These are phyloP conservation scores for Coluber constrictor DNA, from an alignment of 2,797 vertebrate species.

Conservation along the genomic window DNA sequence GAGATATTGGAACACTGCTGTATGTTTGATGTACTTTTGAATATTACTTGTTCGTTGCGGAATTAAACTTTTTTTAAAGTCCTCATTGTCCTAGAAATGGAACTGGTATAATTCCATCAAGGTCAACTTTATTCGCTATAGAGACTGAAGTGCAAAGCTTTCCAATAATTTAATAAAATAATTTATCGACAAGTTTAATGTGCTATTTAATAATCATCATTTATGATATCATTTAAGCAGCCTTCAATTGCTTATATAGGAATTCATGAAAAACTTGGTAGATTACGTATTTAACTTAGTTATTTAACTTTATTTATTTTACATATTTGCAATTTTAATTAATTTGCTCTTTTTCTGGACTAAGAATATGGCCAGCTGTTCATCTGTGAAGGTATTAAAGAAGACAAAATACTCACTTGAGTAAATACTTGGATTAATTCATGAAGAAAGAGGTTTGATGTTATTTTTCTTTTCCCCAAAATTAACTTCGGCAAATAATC, in stretches of 20 bases:
- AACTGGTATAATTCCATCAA: neutral
- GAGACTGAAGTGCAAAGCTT: neutral
- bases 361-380: neutral
- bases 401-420: neutral
- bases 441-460: neutral
- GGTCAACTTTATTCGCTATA: neutral
- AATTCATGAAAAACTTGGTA: neutral
- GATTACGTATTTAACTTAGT: neutral
- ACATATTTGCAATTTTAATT: neutral
- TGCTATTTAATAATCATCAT: too few relatives aligned
- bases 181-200: neutral
- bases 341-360: neutral
- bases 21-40: neutral
- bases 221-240: neutral
- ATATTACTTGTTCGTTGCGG: neutral
- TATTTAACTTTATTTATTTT: neutral
- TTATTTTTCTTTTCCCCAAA: neutral
- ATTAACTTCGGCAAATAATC: neutral
- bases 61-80: neutral
- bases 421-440: neutral
- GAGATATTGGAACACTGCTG: too few relatives aligned
- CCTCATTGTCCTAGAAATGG: neutral
- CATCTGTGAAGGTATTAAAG: neutral
- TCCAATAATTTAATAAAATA: neutral
- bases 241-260: neutral